Evolutionary conservation across 2,113 vertebrate genomes (phyloP).

Genomic region (Marmota flaviventris): DNA sequence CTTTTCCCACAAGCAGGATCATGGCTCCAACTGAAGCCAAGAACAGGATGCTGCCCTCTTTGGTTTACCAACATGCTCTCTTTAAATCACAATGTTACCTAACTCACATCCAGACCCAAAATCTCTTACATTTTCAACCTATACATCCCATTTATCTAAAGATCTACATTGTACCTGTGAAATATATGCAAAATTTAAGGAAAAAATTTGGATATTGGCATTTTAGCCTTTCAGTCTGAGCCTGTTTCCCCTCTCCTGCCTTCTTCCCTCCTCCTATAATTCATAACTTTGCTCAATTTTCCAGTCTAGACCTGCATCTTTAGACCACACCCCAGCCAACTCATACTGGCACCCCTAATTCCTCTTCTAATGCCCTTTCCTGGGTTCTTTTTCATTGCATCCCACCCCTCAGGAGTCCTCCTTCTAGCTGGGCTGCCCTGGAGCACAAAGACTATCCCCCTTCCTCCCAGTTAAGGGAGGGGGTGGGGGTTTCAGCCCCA

Average conservation of each 20-base stretch:
- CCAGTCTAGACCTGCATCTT: constrained; percentile 65
- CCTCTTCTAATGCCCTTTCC: not conserved
- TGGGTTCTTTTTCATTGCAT: not conserved
- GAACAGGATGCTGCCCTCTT: not conserved
- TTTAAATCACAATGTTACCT: constrained; percentile 1
- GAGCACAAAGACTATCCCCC: not conserved
- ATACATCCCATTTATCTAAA: constrained; percentile 35
- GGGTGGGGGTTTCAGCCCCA: constrained; percentile 56
- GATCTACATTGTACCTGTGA: not conserved
- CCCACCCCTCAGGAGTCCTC: not conserved
- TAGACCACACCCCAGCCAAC: constrained; percentile 43
- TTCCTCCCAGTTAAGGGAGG: not conserved
- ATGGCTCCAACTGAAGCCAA: constrained; percentile 43
- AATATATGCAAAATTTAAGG: not conserved
- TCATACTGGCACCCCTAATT: constrained; percentile 25
- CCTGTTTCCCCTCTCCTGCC: not conserved
- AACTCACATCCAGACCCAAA: not conserved
- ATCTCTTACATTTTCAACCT: not conserved
- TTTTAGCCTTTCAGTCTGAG: not conserved
- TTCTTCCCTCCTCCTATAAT: not conserved
- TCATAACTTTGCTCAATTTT: constrained; percentile 15
- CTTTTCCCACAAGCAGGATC: not conserved
- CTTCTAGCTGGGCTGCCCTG: not conserved
- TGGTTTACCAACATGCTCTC: not conserved
- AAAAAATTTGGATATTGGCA: not conserved